Conservation (phyloP, 2,888 invertebrate genomes). For the Pandemis cinnamomeana region DNA sequence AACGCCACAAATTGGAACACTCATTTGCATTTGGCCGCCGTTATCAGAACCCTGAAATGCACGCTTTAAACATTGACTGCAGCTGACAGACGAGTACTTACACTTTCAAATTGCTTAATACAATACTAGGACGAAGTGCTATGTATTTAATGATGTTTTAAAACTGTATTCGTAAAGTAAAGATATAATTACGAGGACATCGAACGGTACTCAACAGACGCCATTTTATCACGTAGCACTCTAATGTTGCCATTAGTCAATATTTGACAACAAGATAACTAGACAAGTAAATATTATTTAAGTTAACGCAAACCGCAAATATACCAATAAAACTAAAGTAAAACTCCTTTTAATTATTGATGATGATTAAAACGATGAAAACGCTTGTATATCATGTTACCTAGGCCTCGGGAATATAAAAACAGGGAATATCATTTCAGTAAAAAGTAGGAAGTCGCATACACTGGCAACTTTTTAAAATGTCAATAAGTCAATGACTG, state of each 20-base stretch:
- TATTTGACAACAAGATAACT: background rate
- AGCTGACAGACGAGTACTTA: constrained; percentile 45
- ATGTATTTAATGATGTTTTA: constrained; percentile 39
- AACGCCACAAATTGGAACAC: constrained; percentile 56
- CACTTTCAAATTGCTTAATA: constrained; percentile 45
- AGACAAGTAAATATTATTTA: background rate
- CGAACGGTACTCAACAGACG: constrained; percentile 66
- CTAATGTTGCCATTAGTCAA: constrained; percentile 49
- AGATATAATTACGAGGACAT: constrained; percentile 58
- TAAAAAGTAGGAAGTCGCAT: background rate
- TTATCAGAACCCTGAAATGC: constrained; percentile 67
- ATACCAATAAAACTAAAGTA: background rate
- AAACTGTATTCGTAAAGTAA: constrained; percentile 52
- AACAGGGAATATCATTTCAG: background rate
- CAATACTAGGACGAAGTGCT: constrained; percentile 39
- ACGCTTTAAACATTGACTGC: constrained; percentile 33
- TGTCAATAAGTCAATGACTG: constrained; percentile 7
- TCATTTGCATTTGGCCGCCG: constrained; percentile 67
- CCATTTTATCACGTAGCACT: constrained; percentile 75
- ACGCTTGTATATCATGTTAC: background rate
- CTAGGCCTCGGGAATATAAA: no score
- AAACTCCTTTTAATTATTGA: background rate
- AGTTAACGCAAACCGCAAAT: background rate
- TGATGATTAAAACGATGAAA: background rate
- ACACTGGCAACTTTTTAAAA: constrained; percentile 1